Conservation (phyloP, 2,797 vertebrate species). For the Sebastes matsubarae region DNA sequence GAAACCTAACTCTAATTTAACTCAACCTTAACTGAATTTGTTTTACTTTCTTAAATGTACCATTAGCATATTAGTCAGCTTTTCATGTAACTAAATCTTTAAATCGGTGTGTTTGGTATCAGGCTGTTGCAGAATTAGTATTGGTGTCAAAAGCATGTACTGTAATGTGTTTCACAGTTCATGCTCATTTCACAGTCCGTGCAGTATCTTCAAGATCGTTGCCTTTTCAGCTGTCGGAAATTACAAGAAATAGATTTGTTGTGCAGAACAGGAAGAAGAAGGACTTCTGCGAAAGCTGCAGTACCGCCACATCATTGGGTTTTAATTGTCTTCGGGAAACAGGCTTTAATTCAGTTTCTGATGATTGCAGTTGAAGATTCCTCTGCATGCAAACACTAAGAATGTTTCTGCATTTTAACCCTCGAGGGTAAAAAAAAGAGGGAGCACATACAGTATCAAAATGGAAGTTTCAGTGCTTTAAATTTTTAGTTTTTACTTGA, state of each 20-base stretch:
- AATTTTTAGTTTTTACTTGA: constrained; percentile 27
- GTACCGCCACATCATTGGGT: not conserved
- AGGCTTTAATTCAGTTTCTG: constrained; percentile 17
- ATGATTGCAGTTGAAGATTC: constrained; percentile 11
- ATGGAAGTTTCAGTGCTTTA: constrained; percentile 38
- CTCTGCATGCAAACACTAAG: constrained; percentile 32
- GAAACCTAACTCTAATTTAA: not conserved
- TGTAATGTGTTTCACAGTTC: not conserved
- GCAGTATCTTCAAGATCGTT: constrained; percentile 12
- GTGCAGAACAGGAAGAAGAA: not conserved
- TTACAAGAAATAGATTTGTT: not conserved
- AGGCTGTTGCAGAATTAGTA: not conserved
- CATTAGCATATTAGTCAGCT: not conserved
- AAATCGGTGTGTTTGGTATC: not conserved
- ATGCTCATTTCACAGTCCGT: not conserved
- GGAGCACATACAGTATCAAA: not conserved
- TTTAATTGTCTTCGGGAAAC: constrained; percentile 10
- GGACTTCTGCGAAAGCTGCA: not conserved
- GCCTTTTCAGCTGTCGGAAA: constrained; percentile 41
- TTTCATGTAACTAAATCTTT: not conserved
- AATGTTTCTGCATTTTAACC: not conserved
- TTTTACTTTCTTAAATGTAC: not conserved
- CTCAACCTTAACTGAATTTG: not conserved
- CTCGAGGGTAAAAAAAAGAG: not conserved
- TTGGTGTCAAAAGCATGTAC: not conserved